These are phyloP conservation scores for Pavo muticus DNA, from an alignment of 2,113 vertebrate genomes.

Conservation along the genomic window DNA sequence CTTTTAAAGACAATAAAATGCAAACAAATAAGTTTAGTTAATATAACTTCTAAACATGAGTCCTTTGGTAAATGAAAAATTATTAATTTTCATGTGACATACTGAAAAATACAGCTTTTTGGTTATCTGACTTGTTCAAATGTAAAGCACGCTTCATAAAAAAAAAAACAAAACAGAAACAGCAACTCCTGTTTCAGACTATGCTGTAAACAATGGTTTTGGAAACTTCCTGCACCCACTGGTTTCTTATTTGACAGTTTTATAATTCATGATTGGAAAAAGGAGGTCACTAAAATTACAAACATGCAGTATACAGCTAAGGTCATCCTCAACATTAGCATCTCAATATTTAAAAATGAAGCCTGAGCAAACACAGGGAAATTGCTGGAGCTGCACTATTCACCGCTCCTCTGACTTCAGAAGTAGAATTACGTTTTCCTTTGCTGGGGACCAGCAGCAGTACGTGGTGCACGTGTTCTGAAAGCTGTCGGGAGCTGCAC, in stretches of 20 bases:
- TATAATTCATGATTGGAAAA: constrained; percentile 56
- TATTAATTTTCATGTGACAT: background rate
- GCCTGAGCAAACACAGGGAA: constrained; percentile 23
- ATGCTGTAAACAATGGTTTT: constrained; percentile 44
- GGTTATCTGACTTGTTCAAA: constrained; percentile 48
- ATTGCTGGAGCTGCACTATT: background rate
- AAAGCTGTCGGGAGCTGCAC: background rate
- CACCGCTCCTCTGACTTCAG: background rate
- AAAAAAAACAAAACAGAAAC: background rate
- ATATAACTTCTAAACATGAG: background rate
- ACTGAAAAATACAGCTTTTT: background rate
- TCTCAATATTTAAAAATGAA: constrained; percentile 42
- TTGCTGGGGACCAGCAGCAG: background rate
- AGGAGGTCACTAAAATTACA: constrained; percentile 55
- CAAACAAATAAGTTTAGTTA: background rate
- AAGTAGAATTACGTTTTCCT: background rate
- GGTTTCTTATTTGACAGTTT: constrained; percentile 20
- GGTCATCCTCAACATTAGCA: constrained; percentile 20
- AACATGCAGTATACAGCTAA: constrained; percentile 41
- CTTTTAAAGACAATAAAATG: background rate
- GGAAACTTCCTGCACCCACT: constrained; percentile 38
- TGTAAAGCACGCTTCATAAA: background rate
- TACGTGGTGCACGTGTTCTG: background rate
- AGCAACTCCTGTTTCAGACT: background rate
- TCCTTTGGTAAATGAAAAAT: background rate